phyloP scores from a whole-genome alignment of 2,888 invertebrate genomes.

The Mimachlamys varia region DNA sequence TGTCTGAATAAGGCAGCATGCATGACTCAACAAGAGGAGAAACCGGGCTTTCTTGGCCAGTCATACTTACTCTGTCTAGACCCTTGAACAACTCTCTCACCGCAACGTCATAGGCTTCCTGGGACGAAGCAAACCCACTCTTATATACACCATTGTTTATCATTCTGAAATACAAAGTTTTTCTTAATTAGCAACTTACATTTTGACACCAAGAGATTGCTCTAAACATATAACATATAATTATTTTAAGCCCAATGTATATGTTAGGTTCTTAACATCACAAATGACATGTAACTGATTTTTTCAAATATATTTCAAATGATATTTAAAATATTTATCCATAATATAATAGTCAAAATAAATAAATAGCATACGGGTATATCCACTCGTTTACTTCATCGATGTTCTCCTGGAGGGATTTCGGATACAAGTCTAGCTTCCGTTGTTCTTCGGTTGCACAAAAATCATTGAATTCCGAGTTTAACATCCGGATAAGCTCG shows the following conservation, averaged over 20 bases:
- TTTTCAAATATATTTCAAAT: too few relatives aligned
- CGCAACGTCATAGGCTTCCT: slow-evolving; percentile 75
- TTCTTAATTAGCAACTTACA: neutral
- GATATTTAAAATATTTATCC: too few relatives aligned
- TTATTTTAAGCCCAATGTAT: too few relatives aligned
- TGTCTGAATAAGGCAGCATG: too few relatives aligned
- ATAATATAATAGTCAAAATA: too few relatives aligned
- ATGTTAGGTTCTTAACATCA: too few relatives aligned
- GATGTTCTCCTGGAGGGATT: slow-evolving; percentile 65
- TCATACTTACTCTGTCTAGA: slow-evolving; percentile 70
- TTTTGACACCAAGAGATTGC: too few relatives aligned
- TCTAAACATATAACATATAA: too few relatives aligned
- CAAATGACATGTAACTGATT: too few relatives aligned
- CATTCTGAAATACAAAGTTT: slow-evolving; percentile 59
- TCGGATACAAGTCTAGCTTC: slow-evolving; percentile 75
- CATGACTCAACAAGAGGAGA: too few relatives aligned
- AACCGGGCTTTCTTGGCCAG: too few relatives aligned
- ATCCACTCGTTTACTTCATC: slow-evolving; percentile 76
- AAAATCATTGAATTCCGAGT: slow-evolving; percentile 77
- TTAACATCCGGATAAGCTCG: slow-evolving; percentile 79
- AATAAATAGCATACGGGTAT: slow-evolving; percentile 69
- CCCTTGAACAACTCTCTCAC: slow-evolving; percentile 69
- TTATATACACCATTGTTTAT: slow-evolving; percentile 79
- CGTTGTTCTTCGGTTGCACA: slow-evolving; percentile 72
- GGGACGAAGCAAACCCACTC: slow-evolving; percentile 74